Evolutionary conservation across 2,113 vertebrate genomes (phyloP), one percentile per base, ranked within the genome.

Genomic region (Strix uralensis): DNA sequence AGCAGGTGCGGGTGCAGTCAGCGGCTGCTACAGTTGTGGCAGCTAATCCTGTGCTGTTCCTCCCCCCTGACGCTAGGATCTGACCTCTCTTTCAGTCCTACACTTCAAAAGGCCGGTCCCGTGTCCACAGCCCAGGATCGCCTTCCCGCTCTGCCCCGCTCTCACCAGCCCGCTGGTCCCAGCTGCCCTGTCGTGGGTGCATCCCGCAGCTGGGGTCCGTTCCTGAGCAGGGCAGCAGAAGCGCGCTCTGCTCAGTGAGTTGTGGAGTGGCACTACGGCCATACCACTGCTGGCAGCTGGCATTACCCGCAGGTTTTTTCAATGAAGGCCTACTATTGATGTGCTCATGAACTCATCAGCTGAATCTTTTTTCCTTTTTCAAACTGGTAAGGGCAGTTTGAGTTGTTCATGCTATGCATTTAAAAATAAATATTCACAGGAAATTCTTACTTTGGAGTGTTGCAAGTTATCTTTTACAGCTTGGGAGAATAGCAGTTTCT

Each of bases 281-380:
- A 0, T 29, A 0, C 21, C 10, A 0, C 38, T 36, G 29, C 4
- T 44, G n/a, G 46, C 30, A 80, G 11, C 52, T 8, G 11, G 11
- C 15, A 3, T 44, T 40, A 82, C 25, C 36, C 2, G 0, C 32
- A 1, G 0, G 0, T n/a, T 25, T 40, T 62, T 73, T 57, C 32
- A 17, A 0, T 44, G 36, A 52, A 38, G 36, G 47, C 27, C 52
- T 40, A 2, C 55, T 47, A 1, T 63, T 52, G 34, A 46, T 5
- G 3, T 30, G 42, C 32, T 86, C 6, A 7, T 16, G 8, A 58
- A 26, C 19, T 75, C 18, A 40, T 17, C n/a, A 51, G 46, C 25
- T 78, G 51, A 36, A 26, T 67, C 8, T 38, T 49, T 54, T 25
- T 63, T 34, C n/a, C 27, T 40, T 61, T 86, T 58, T 47, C 54